phyloP scores from a whole-genome alignment of 2,113 vertebrate genomes.

The Oreochromis spilurus region DNA sequence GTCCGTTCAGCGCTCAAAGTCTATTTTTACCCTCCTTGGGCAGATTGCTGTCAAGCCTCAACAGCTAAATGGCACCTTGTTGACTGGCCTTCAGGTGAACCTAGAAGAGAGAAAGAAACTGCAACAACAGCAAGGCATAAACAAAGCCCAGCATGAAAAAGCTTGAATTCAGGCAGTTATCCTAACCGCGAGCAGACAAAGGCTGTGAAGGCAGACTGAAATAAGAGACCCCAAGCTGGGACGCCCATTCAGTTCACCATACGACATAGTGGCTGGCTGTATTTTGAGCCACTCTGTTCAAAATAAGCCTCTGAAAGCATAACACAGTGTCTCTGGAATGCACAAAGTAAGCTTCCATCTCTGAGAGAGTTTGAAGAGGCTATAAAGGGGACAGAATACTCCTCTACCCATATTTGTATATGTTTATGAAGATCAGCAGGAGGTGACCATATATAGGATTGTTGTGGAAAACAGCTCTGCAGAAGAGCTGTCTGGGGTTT shows the following conservation, averaged over 20 bases:
- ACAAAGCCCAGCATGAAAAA: not conserved
- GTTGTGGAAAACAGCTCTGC: not conserved
- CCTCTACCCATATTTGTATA: slow-evolving; percentile 50
- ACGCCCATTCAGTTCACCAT: not conserved
- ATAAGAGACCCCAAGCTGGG: not conserved
- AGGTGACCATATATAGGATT: slow-evolving; percentile 54
- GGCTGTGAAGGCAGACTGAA: not conserved
- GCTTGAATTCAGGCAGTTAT: not conserved
- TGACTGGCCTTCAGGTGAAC: slow-evolving; percentile 25
- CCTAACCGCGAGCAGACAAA: not conserved
- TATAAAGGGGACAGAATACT: slow-evolving; percentile 49
- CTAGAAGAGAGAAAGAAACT: not conserved
- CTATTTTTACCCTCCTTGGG: slow-evolving; percentile 15
- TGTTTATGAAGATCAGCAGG: slow-evolving; percentile 28
- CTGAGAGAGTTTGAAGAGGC: slow-evolving; percentile 2
- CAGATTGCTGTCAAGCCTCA: slow-evolving; percentile 12
- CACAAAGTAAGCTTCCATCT: slow-evolving; percentile 25
- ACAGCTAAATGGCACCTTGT: slow-evolving; percentile 12
- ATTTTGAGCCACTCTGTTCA: slow-evolving; percentile 8
- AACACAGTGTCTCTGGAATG: slow-evolving; percentile 58
- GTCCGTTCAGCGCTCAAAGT: not conserved
- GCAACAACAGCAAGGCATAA: slow-evolving; percentile 1
- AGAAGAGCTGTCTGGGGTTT: not conserved
- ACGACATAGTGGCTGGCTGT: slow-evolving; percentile 1
- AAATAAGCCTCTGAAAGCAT: slow-evolving; percentile 40